Evolutionary conservation across 2,888 invertebrate species (phyloP).

Genomic region (Nomada hirtipes): DNA sequence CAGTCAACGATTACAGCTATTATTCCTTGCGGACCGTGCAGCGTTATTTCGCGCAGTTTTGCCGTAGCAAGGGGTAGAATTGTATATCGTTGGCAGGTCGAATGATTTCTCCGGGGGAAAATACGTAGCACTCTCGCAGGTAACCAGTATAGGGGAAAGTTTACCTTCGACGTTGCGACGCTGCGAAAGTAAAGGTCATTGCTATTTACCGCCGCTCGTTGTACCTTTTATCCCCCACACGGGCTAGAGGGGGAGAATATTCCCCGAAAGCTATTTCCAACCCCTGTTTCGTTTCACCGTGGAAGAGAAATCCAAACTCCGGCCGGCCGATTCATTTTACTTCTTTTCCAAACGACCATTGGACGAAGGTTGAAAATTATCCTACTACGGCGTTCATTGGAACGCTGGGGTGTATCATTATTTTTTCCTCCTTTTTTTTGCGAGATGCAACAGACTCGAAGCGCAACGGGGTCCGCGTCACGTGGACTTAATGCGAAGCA

Average conservation of each 20-base stretch:
- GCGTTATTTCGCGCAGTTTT: constrained; percentile 31
- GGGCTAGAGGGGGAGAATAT: constrained; percentile 57
- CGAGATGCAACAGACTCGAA: not conserved
- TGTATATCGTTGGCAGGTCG: constrained; percentile 33
- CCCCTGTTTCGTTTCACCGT: not conserved
- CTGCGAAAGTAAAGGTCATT: constrained; percentile 69
- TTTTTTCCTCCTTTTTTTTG: not conserved
- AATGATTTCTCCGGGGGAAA: constrained; percentile 72
- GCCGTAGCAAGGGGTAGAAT: constrained; percentile 24
- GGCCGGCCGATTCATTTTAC: constrained; percentile 6
- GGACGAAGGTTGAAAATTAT: constrained; percentile 4
- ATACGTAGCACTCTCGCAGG: constrained; percentile 61
- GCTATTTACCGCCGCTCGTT: constrained; percentile 68
- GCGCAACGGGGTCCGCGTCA: constrained; percentile 25
- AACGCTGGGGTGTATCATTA: not conserved
- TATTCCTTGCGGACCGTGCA: constrained; percentile 15
- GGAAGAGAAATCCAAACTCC: constrained; percentile 15
- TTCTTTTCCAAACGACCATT: not conserved
- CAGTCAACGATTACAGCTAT: constrained; percentile 42
- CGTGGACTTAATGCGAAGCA: constrained; percentile 52
- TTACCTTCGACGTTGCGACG: constrained; percentile 63
- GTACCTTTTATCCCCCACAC: constrained; percentile 30
- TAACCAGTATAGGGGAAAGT: constrained; percentile 62
- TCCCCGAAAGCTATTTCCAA: constrained; percentile 48
- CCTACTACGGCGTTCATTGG: not conserved